Conservation (phyloP, 2,113 vertebrate species). For the Larimichthys polyactis region DNA sequence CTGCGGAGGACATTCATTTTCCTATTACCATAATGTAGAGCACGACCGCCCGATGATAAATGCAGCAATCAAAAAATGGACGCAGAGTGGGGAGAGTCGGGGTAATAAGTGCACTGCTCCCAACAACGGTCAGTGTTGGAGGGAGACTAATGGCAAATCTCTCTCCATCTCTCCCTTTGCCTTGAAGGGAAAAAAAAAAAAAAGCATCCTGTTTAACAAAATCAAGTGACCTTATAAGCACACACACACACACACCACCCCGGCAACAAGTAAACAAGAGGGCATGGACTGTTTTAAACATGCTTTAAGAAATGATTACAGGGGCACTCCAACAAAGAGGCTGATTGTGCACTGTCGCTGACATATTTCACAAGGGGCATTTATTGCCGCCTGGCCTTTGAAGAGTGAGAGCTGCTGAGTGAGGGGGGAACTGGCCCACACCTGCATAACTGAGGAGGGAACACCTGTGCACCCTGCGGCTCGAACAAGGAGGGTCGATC, state of each 20-base stretch:
- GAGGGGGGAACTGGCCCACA: conserved; percentile 76
- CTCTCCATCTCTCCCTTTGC: conserved; percentile 40
- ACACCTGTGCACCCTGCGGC: conserved; percentile 85
- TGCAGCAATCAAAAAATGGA: conserved; percentile 85
- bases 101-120: conserved; percentile 77
- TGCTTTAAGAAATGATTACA: conserved; percentile 60
- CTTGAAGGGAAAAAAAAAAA: not conserved
- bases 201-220: conserved; percentile 43
- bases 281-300: conserved; percentile 24
- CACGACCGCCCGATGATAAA: conserved; percentile 80
- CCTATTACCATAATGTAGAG: conserved; percentile 85
- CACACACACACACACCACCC: not conserved
- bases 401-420: conserved; percentile 76
- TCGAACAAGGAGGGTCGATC: conserved; percentile 68
- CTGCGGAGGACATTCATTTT: conserved; percentile 84
- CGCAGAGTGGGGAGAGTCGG: conserved; percentile 74
- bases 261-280: conserved; percentile 64
- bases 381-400: conserved; percentile 76
- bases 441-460: conserved; percentile 81
- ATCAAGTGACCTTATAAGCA: conserved; percentile 39
- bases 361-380: conserved; percentile 78
- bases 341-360: conserved; percentile 70
- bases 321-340: conserved; percentile 64
- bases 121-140: conserved; percentile 68
- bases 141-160: conserved; percentile 61